Evolutionary conservation across 2,888 invertebrate genomes (phyloP).

Genomic region (Liopterus haemorrhoidalis): DNA sequence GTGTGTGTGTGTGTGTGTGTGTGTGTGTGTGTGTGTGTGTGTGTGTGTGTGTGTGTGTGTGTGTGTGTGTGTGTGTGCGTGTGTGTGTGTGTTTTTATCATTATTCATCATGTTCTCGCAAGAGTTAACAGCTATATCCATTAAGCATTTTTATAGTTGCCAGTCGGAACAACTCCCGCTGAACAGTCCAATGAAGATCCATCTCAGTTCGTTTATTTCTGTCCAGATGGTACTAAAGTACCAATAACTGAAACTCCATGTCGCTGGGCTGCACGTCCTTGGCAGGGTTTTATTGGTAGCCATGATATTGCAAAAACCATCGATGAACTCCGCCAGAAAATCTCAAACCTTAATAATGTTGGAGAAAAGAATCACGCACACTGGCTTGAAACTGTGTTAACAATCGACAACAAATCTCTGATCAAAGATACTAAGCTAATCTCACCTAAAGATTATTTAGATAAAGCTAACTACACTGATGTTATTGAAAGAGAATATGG

Average conservation of each 20-base stretch:
- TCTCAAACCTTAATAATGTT: conserved; percentile 49
- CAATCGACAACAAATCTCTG: conserved; percentile 56
- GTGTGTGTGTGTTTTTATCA: too few species aligned
- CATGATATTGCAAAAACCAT: conserved; percentile 53
- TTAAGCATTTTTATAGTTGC: conserved; percentile 52
- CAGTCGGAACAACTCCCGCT: conserved; percentile 55
- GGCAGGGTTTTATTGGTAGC: conserved; percentile 71
- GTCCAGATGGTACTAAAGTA: conserved; percentile 68
- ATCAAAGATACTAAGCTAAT: conserved; percentile 41
- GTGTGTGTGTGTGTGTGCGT: too few species aligned
- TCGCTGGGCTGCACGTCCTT: conserved; percentile 81
- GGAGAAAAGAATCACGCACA: conserved; percentile 44
- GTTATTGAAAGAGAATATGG: conserved; percentile 66
- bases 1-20: too few species aligned
- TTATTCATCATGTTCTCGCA: too few species aligned
- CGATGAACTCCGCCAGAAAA: conserved; percentile 51
- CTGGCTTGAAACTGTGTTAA: conserved; percentile 51
- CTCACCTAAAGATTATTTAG: conserved; percentile 39
- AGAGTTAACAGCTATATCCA: conserved; percentile 3
- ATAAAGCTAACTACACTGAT: conserved; percentile 51
- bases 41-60: too few species aligned
- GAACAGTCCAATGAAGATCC: conserved; percentile 57
- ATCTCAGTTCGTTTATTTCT: conserved; percentile 67
- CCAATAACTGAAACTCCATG: conserved; percentile 62
- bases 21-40: too few species aligned